A percentile compares a stretch with the other conserved stretches of the same genome.
Evolutionary conservation across 2,797 vertebrate species (phyloP).

Genomic region (Paguma larvata): DNA sequence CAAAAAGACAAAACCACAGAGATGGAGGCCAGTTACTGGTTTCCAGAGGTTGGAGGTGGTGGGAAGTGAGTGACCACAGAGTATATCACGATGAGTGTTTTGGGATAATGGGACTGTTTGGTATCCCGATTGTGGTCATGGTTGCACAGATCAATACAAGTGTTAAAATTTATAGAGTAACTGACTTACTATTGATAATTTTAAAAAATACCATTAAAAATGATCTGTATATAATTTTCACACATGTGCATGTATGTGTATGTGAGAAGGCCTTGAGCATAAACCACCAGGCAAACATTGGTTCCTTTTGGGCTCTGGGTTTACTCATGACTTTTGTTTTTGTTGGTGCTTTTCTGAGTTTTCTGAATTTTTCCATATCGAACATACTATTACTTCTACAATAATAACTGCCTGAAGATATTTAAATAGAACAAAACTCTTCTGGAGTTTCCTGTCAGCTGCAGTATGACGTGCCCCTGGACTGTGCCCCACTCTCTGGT

Average conservation of each 20-base stretch:
- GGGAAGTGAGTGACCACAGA: not conserved
- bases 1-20: not conserved
- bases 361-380: not conserved
- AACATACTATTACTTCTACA: not conserved
- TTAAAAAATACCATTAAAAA: not conserved
- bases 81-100: not conserved
- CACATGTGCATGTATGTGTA: not conserved
- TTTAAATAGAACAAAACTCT: not conserved
- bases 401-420: not conserved
- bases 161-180: not conserved
- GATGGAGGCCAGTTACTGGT: not conserved
- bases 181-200: not conserved
- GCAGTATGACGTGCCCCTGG: not conserved
- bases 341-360: not conserved
- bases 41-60: not conserved
- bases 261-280: not conserved
- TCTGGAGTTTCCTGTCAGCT: not conserved
- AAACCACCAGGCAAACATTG: not conserved
- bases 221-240: not conserved
- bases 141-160: not conserved
- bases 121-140: not conserved
- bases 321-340: not conserved
- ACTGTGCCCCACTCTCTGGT: accelerated
- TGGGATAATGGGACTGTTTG: not conserved
- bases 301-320: not conserved